Percentiles rank a stretch among this genome's conserved stretches.
Conservation (phyloP, 2,888 invertebrate genomes). For the Drosophila quinaria region DNA sequence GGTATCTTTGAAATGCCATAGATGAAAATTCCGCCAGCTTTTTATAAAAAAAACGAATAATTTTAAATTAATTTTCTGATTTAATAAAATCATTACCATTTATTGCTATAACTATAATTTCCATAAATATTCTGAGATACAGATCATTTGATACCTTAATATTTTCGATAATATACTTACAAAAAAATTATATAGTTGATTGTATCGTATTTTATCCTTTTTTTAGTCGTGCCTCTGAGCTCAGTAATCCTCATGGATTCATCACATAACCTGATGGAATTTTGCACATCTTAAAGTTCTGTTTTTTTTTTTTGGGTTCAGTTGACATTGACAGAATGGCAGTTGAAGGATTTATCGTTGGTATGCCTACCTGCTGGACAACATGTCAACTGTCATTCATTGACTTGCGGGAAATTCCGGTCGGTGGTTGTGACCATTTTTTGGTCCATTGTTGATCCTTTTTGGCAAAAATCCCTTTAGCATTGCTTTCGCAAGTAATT, state of each 20-base stretch:
- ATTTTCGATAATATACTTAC: no score
- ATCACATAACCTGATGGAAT: constrained; percentile 32
- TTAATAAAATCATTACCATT: no score
- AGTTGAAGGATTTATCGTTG: constrained; percentile 61
- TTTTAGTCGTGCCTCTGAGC: not conserved
- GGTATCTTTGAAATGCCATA: no score
- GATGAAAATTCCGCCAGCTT: no score
- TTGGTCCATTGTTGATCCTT: constrained; percentile 49
- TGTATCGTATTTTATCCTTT: not conserved
- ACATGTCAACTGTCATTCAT: constrained; percentile 60
- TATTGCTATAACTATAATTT: not conserved
- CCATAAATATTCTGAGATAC: not conserved
- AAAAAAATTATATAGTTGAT: not conserved
- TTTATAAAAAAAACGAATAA: no score
- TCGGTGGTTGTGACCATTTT: constrained; percentile 24
- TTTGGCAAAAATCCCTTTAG: constrained; percentile 61
- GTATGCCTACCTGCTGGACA: constrained; percentile 45
- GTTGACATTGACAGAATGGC: constrained; percentile 75
- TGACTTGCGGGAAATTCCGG: constrained; percentile 57
- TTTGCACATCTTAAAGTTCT: constrained; percentile 4
- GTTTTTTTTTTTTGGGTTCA: constrained; percentile 21
- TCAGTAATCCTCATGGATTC: constrained; percentile 25
- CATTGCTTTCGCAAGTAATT: constrained; percentile 68
- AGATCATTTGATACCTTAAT: not conserved
- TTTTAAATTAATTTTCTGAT: no score